Evolutionary conservation across 2,113 vertebrate genomes (phyloP).

Genomic region (Hydropotes inermis): DNA sequence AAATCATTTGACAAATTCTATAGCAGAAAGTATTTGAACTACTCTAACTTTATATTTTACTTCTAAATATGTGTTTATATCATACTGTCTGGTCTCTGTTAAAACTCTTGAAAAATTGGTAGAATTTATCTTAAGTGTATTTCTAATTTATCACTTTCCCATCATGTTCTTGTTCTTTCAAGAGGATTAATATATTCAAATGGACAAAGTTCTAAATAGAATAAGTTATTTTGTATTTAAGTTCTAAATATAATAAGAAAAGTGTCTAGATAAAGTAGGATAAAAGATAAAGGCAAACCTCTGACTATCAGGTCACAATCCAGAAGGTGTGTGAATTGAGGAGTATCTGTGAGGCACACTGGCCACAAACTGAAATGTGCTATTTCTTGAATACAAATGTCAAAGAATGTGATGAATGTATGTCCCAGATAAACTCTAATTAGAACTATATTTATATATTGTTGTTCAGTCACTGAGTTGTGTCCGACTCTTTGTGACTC

Average conservation of each 20-base stretch:
- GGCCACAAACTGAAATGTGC: not conserved
- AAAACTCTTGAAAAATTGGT: not conserved
- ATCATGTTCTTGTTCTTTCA: not conserved
- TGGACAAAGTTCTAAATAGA: not conserved
- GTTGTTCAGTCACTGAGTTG: not conserved
- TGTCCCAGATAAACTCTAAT: not conserved
- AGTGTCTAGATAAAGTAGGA: not conserved
- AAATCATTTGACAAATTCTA: not conserved
- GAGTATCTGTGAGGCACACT: not conserved
- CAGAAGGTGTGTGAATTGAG: not conserved
- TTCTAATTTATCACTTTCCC: not conserved
- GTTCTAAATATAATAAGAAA: not conserved
- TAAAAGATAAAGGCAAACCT: not conserved
- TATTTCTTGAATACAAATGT: not conserved
- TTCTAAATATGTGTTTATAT: not conserved
- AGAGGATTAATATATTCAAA: not conserved
- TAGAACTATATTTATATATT: not conserved
- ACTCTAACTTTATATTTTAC: not conserved
- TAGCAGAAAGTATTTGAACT: not conserved
- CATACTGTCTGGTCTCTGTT: not conserved
- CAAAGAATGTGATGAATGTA: not conserved
- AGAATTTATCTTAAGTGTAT: not conserved
- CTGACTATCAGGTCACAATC: not conserved
- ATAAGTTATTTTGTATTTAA: not conserved
- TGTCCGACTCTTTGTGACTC: accelerated